phyloP scores from a whole-genome alignment of 1,140 invertebrate species.

The Heliconius nattereri region DNA sequence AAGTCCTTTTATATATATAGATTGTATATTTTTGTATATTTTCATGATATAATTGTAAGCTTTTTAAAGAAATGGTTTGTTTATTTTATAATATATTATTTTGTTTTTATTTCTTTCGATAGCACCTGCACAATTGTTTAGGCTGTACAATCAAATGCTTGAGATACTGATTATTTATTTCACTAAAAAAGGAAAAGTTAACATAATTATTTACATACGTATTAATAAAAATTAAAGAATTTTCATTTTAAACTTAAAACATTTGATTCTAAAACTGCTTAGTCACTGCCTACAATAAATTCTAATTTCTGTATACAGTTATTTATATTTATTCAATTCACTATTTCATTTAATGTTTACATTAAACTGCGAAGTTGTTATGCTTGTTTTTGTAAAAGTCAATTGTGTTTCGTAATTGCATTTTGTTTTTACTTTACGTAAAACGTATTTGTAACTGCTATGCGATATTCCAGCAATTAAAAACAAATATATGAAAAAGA shows the following conservation, averaged over 20 bases:
- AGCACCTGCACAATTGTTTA: neutral
- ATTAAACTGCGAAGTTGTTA: neutral
- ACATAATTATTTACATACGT: no score
- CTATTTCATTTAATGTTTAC: neutral
- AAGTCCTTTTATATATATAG: no score
- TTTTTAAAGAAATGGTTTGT: no score
- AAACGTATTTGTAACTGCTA: neutral
- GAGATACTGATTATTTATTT: neutral
- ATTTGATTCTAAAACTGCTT: neutral
- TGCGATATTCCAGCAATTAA: no score
- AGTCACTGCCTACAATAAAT: neutral
- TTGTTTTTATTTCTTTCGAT: no score
- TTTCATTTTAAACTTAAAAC: neutral
- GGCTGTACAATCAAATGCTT: neutral
- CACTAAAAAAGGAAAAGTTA: no score
- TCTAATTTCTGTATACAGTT: neutral
- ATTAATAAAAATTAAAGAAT: neutral
- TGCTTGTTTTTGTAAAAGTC: slow-evolving; percentile 7
- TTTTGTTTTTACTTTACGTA: neutral
- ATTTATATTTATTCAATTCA: neutral
- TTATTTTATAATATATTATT: no score
- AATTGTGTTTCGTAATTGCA: slow-evolving; percentile 16
- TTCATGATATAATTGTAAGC: no score
- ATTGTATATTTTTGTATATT: no score
- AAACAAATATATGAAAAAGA: no score